phyloP scores from a whole-genome alignment of 2,797 vertebrate genomes.

The Siniperca undulata region DNA sequence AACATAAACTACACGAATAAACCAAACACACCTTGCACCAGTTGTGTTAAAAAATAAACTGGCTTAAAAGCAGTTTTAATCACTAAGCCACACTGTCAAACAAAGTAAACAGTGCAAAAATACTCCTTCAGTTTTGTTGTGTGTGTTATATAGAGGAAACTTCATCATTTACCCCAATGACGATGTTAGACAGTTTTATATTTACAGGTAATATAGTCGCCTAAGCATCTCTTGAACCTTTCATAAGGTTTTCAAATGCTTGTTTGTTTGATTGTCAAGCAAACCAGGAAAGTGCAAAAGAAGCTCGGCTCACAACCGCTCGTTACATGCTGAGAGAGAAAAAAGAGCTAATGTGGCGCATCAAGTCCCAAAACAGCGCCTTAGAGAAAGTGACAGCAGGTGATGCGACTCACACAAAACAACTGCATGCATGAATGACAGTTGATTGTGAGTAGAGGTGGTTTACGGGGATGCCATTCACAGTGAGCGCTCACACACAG shows the following conservation, averaged over 20 bases:
- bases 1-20: conserved; percentile 24
- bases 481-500: conserved; percentile 60
- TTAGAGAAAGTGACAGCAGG: conserved; percentile 34
- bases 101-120: conserved; percentile 21
- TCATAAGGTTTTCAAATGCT: neutral
- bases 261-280: conserved; percentile 60
- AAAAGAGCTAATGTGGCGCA: neutral
- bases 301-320: conserved; percentile 38
- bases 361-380: conserved; percentile 20
- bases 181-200: neutral
- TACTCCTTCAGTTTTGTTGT: conserved; percentile 16
- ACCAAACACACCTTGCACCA: conserved; percentile 21
- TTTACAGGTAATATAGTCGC: neutral
- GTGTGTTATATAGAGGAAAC: neutral
- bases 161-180: neutral
- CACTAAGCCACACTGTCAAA: conserved; percentile 29
- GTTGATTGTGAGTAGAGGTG: conserved; percentile 54
- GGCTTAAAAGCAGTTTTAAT: conserved; percentile 58
- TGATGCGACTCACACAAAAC: conserved; percentile 68
- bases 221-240: neutral
- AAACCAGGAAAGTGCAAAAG: conserved; percentile 60
- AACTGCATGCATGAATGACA: conserved; percentile 79
- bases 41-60: conserved; percentile 42
- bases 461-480: conserved; percentile 71
- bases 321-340: conserved; percentile 49